Percentiles rank a stretch among this genome's conserved stretches.
Conservation (phyloP, 2,888 invertebrate genomes). For the Tanaodytes sp. region DNA sequence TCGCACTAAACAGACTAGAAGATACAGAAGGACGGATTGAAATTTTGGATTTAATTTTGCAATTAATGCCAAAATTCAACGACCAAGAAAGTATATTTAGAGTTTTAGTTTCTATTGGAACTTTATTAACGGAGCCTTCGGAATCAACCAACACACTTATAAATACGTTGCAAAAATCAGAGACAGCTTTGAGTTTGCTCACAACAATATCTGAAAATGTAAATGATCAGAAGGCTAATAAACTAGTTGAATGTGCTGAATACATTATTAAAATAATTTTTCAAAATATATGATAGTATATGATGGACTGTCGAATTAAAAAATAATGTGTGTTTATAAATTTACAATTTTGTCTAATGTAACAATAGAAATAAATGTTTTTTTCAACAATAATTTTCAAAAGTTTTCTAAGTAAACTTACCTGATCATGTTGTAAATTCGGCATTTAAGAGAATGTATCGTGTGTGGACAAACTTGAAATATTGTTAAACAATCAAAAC, state of each 20-base stretch:
- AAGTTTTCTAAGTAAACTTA: no score
- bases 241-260: constrained; percentile 66
- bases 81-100: constrained; percentile 86
- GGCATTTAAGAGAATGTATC: no score
- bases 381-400: no score
- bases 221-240: constrained; percentile 43
- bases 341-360: no score
- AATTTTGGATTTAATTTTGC: constrained; percentile 75
- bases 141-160: constrained; percentile 62
- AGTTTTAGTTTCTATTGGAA: constrained; percentile 84
- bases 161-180: constrained; percentile 61
- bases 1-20: constrained; percentile 76
- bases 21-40: constrained; percentile 75
- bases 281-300: constrained; percentile 4
- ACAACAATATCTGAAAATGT: constrained; percentile 61
- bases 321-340: no score
- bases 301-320: no score
- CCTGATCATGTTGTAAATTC: no score
- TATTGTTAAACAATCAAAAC: no score
- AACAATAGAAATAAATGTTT: no score
- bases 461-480: no score
- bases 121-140: constrained; percentile 76
- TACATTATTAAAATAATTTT: constrained; percentile 66
- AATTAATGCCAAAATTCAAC: constrained; percentile 75
- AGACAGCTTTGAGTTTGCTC: constrained; percentile 60